Conservation (phyloP, 2,888 invertebrate species). For the Cheilosia grossa region DNA sequence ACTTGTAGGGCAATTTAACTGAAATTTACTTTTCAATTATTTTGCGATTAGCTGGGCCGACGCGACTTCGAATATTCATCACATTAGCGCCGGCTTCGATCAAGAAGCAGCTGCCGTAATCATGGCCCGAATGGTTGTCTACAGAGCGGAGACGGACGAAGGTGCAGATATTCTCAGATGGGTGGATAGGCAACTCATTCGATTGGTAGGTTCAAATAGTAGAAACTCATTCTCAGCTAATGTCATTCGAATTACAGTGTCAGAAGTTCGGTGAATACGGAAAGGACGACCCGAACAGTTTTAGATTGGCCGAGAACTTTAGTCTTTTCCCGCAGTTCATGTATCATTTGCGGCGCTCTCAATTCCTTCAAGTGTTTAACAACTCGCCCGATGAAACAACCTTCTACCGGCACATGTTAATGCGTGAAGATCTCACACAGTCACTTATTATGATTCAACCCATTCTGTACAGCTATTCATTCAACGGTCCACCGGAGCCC, state of each 20-base stretch:
- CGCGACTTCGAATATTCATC: conserved; percentile 93
- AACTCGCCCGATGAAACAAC: conserved; percentile 99
- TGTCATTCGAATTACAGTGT: conserved; percentile 86
- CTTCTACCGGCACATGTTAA: conserved; percentile 98
- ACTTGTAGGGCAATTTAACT: not conserved
- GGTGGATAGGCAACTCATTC: conserved; percentile 98
- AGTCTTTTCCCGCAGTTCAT: conserved; percentile 99
- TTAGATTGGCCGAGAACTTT: conserved; percentile 97
- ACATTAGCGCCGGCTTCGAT: conserved; percentile 97
- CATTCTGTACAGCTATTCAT: conserved; percentile 98
- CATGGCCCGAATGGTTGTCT: conserved; percentile 98
- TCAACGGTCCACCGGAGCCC: conserved; percentile 98
- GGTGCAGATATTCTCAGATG: conserved; percentile 99
- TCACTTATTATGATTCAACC: conserved; percentile 99
- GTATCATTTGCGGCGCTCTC: conserved; percentile 99
- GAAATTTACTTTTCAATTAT: conserved; percentile 2
- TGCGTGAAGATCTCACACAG: conserved; percentile 98
- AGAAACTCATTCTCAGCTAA: not conserved
- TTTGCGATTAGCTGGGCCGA: conserved; percentile 93
- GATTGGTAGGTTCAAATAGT: conserved; percentile 87
- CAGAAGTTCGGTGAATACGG: conserved; percentile 99
- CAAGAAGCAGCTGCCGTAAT: conserved; percentile 99
- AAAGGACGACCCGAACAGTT: conserved; percentile 98
- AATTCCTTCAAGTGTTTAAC: conserved; percentile 99
- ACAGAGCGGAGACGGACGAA: conserved; percentile 96